A percentile compares a stretch with the other conserved stretches of the same genome.
These are phyloP conservation scores for Bembecia ichneumoniformis DNA, from an alignment of 2,888 invertebrate species.

Conservation along the genomic window DNA sequence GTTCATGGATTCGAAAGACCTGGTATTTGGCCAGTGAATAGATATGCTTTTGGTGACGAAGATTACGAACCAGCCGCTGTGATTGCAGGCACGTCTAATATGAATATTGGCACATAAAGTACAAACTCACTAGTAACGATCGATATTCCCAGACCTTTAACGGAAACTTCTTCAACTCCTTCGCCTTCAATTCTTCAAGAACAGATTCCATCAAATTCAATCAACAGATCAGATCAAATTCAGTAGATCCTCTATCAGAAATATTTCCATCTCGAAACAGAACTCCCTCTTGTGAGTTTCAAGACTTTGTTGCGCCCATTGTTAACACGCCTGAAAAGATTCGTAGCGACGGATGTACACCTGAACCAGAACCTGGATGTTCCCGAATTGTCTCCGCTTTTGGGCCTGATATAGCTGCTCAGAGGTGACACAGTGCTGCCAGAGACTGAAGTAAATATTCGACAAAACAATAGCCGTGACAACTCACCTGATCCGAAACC, in stretches of 20 bases:
- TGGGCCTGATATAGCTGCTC: no score
- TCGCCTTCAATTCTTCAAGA: conserved; percentile 1
- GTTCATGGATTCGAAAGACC: no score
- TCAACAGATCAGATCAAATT: no score
- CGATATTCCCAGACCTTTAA: conserved; percentile 6
- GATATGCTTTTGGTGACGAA: no score
- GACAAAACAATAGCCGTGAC: background rate
- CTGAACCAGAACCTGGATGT: no score
- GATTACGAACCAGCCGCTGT: no score
- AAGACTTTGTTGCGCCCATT: background rate
- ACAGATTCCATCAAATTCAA: background rate
- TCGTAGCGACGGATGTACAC: no score
- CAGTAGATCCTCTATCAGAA: no score
- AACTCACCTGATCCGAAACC: background rate
- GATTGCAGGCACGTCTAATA: no score
- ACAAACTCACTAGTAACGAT: background rate
- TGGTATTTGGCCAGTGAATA: no score
- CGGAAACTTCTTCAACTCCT: conserved; percentile 3
- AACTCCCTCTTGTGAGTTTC: background rate
- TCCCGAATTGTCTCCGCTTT: no score
- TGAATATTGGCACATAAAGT: background rate
- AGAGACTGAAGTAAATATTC: background rate
- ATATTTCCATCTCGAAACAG: background rate
- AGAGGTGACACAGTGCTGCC: no score
- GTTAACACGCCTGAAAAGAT: background rate